phyloP scores from a whole-genome alignment of 2,888 invertebrate species.

The Parnassius mnemosyne region DNA sequence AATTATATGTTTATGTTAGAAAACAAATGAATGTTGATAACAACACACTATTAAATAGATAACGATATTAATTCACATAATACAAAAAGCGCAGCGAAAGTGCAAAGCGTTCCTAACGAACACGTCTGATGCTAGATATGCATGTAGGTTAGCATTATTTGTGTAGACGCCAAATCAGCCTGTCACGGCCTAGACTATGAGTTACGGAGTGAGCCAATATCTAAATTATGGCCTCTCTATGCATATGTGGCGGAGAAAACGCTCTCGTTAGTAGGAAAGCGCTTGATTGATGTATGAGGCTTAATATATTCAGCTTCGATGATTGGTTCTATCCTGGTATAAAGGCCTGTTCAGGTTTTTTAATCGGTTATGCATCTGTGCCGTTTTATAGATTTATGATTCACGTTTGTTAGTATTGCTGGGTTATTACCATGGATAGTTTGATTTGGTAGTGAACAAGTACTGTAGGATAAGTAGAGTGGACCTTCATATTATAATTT shows the following conservation, averaged over 20 bases:
- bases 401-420: constrained; percentile 10
- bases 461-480: too few species aligned
- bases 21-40: too few species aligned
- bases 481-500: too few species aligned
- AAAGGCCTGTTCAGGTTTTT: constrained; percentile 15
- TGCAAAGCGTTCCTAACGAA: constrained; percentile 24
- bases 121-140: constrained; percentile 25
- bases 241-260: constrained; percentile 66
- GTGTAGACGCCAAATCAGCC: constrained; percentile 60
- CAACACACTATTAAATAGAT: too few species aligned
- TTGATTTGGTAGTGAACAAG: too few species aligned
- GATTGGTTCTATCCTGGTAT: constrained; percentile 11
- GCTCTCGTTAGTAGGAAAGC: constrained; percentile 62
- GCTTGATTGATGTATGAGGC: constrained; percentile 41
- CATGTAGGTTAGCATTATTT: constrained; percentile 54
- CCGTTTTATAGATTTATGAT: constrained; percentile 20
- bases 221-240: constrained; percentile 72
- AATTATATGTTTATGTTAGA: too few species aligned
- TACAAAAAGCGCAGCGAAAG: constrained; percentile 10
- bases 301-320: constrained; percentile 35
- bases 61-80: background rate
- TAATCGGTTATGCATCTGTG: constrained; percentile 22
- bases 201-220: constrained; percentile 58
- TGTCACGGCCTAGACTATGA: constrained; percentile 57
- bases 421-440: background rate